Evolutionary conservation across 2,113 vertebrate genomes (phyloP).

Genomic region (Macheiramphus alcinus): DNA sequence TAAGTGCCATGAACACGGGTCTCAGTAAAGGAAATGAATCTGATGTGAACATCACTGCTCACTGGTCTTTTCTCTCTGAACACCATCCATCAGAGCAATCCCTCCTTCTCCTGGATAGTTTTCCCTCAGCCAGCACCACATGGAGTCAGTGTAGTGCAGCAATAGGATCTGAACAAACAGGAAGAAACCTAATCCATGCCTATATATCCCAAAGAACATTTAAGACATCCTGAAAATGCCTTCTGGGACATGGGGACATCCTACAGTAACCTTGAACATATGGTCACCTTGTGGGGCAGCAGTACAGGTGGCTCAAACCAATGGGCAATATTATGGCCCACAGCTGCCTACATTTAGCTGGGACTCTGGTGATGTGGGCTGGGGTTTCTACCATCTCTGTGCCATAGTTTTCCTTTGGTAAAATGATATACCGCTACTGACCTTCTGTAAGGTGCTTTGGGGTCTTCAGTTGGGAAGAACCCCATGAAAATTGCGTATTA

Average conservation of each 20-base stretch:
- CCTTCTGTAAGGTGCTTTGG: not conserved
- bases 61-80: not conserved
- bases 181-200: not conserved
- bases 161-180: not conserved
- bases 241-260: not conserved
- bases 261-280: not conserved
- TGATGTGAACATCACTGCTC: not conserved
- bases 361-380: not conserved
- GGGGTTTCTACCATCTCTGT: not conserved
- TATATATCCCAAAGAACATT: not conserved
- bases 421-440: not conserved
- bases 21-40: not conserved
- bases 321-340: not conserved
- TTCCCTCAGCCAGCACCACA: constrained; percentile 29
- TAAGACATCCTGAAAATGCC: not conserved
- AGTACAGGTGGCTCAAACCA: not conserved
- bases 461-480: not conserved
- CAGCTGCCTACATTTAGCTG: not conserved
- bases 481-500: not conserved
- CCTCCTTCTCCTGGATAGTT: not conserved
- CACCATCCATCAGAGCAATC: not conserved
- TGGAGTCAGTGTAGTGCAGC: constrained; percentile 56
- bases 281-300: not conserved
- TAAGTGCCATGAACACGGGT: not conserved
- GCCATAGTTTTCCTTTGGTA: not conserved